phyloP scores from a whole-genome alignment of 2,888 invertebrate species.

The Cheilosia soror region DNA sequence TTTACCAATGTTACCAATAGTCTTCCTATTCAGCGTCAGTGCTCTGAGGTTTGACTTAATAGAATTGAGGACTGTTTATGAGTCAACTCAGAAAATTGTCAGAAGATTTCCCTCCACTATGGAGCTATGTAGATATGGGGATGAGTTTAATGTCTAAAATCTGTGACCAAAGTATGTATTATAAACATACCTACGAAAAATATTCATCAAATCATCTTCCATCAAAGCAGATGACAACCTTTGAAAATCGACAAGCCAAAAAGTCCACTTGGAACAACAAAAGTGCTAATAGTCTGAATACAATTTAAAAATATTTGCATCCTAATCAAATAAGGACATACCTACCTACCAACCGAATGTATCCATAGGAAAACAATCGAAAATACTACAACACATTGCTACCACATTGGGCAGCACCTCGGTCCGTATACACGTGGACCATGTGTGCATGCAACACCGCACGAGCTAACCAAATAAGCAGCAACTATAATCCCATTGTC shows the following conservation, averaged over 20 bases:
- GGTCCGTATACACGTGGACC: constrained; percentile 49
- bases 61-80: too few relatives aligned
- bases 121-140: too few relatives aligned
- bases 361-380: constrained; percentile 15
- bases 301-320: constrained; percentile 34
- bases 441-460: constrained; percentile 59
- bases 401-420: constrained; percentile 67
- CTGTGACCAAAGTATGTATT: too few relatives aligned
- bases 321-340: constrained; percentile 64
- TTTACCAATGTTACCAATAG: too few relatives aligned
- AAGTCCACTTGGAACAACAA: neutral
- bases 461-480: constrained; percentile 69
- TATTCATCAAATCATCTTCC: too few relatives aligned
- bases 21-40: too few relatives aligned
- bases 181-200: too few relatives aligned
- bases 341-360: constrained; percentile 1
- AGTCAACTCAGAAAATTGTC: too few relatives aligned
- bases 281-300: neutral
- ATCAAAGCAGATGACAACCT: too few relatives aligned
- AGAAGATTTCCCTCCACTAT: too few relatives aligned
- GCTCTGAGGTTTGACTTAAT: too few relatives aligned
- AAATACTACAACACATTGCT: constrained; percentile 53
- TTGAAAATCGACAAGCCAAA: neutral
- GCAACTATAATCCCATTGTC: constrained; percentile 62
- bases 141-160: too few relatives aligned